A percentile compares a stretch with the other conserved stretches of the same genome.
Conservation (phyloP, 2,888 invertebrate species). For the Dasysyrphus albostriatus region DNA sequence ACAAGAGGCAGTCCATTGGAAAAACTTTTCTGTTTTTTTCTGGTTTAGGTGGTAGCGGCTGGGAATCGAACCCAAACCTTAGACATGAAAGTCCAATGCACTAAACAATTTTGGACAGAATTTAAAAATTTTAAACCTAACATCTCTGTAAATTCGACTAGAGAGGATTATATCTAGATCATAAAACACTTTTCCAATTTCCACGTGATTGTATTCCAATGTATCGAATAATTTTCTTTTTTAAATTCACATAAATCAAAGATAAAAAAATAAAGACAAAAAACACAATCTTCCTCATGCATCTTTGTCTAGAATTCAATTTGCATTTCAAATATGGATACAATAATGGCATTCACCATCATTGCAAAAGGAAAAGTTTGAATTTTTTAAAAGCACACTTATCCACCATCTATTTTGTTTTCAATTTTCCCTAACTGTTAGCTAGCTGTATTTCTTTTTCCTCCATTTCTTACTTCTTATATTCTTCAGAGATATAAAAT, state of each 20-base stretch:
- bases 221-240: not conserved
- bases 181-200: not conserved
- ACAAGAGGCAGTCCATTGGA: no score
- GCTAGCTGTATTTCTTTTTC: not conserved
- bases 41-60: no score
- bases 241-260: slow-evolving; percentile 22
- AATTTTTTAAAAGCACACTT: slow-evolving; percentile 36
- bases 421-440: slow-evolving; percentile 28
- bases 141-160: not conserved
- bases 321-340: slow-evolving; percentile 45
- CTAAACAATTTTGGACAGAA: no score
- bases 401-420: slow-evolving; percentile 17
- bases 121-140: not conserved
- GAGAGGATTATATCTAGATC: not conserved
- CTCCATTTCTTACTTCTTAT: not conserved
- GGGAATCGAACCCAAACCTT: no score
- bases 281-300: not conserved
- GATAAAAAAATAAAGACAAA: not conserved
- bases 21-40: no score
- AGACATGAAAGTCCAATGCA: no score
- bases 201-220: slow-evolving; percentile 7
- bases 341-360: slow-evolving; percentile 11
- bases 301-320: slow-evolving; percentile 38
- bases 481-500: not conserved
- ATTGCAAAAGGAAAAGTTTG: slow-evolving; percentile 8